These are phyloP conservation scores for Lapara coniferarum DNA, from an alignment of 2,888 invertebrate genomes.

Conservation along the genomic window DNA sequence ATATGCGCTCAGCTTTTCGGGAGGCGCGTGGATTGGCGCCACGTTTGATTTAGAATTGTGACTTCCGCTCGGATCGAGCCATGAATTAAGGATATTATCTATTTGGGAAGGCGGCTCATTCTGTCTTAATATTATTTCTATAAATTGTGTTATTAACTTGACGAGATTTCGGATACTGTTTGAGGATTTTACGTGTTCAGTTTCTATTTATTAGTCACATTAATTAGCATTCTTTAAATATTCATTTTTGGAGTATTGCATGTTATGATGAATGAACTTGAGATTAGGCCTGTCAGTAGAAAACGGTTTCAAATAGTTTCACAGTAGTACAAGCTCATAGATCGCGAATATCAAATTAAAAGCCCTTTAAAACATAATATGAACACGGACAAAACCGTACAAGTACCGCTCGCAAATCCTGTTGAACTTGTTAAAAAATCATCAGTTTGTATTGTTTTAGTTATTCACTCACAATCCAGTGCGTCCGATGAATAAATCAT, in stretches of 20 bases:
- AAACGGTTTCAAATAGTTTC: too few relatives aligned
- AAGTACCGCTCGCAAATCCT: conserved; percentile 20
- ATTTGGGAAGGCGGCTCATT: conserved; percentile 58
- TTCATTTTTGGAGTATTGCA: too few relatives aligned
- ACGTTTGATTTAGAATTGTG: conserved; percentile 79
- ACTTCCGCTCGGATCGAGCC: conserved; percentile 69
- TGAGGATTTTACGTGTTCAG: neutral
- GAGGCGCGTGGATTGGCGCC: conserved; percentile 63
- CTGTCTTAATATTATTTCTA: conserved; percentile 66
- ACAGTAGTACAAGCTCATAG: too few relatives aligned
- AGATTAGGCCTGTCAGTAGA: too few relatives aligned
- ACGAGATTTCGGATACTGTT: neutral
- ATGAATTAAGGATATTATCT: conserved; percentile 69
- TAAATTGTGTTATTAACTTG: conserved; percentile 49
- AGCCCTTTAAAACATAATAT: neutral
- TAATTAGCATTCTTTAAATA: neutral
- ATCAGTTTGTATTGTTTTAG: conserved; percentile 30
- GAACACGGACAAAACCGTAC: neutral
- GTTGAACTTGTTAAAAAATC: conserved; percentile 35
- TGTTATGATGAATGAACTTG: too few relatives aligned
- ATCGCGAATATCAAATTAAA: too few relatives aligned
- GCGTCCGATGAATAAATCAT: conserved; percentile 61
- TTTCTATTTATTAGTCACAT: neutral
- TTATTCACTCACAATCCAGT: conserved; percentile 44
- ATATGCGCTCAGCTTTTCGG: conserved; percentile 63